phyloP scores from a whole-genome alignment of 2,888 invertebrate genomes.

The Meliscaeva auricollis region DNA sequence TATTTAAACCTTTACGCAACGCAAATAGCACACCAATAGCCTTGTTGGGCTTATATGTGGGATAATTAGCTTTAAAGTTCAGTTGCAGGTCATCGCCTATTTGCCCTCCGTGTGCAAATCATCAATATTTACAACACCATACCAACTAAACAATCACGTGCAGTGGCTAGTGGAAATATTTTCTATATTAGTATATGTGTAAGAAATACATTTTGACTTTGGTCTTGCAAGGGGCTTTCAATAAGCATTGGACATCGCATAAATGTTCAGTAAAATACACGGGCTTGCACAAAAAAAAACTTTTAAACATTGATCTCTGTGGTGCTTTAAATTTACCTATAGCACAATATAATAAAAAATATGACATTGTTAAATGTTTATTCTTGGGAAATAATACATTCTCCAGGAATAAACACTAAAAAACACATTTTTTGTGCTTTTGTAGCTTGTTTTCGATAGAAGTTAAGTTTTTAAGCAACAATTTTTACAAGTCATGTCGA shows the following conservation, averaged over 20 bases:
- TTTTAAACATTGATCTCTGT: background rate
- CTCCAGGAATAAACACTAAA: too few relatives aligned
- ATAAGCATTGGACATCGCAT: background rate
- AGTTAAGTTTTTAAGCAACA: too few relatives aligned
- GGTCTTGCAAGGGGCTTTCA: background rate
- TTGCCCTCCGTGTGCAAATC: slow-evolving; percentile 65
- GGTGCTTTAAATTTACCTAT: background rate
- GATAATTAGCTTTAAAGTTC: slow-evolving; percentile 81
- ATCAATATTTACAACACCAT: slow-evolving; percentile 71
- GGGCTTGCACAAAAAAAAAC: too few relatives aligned
- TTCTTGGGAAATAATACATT: too few relatives aligned
- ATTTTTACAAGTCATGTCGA: too few relatives aligned
- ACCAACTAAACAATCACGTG: background rate
- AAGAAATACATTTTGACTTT: slow-evolving; percentile 44
- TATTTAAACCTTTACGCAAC: slow-evolving; percentile 16
- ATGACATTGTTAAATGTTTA: too few relatives aligned
- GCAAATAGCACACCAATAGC: slow-evolving; percentile 46
- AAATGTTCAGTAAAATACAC: background rate
- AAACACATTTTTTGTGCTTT: too few relatives aligned
- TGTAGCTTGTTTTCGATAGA: too few relatives aligned
- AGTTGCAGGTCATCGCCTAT: slow-evolving; percentile 81
- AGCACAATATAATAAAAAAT: background rate
- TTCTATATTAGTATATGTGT: background rate
- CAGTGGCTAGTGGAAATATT: slow-evolving; percentile 48
- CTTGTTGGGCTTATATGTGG: slow-evolving; percentile 57